Evolutionary conservation across 2,888 invertebrate genomes (phyloP), one percentile per base, ranked within the genome.

Genomic region (Amiota minor): DNA sequence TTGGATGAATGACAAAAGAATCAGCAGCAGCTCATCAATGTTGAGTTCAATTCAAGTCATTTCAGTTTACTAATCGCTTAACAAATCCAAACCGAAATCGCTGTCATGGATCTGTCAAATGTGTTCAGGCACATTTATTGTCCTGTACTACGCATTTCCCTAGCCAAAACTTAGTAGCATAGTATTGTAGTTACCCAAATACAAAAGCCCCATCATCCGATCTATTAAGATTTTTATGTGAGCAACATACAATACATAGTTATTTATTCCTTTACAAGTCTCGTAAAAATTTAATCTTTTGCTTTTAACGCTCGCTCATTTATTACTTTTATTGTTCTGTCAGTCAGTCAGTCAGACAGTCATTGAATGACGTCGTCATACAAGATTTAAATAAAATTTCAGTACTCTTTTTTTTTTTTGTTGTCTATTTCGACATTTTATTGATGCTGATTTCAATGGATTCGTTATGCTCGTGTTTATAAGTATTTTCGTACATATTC

Each of bases 211-310:
- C 12, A 12, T 50, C n/a, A 14, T 50, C n/a, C 53, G 49, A 12
- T 50, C n/a, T 50, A n/a, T n/a, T 50, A 50, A 12, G 53, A 50
- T 50, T 50, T 59, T 59, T 18, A 20, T 59, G 11, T 20, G 16
- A 20, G 4, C 10, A 16, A 1, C 3, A 14, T 20, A 20, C 20
- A 4, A 35, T 35, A n/a, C 53, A 53, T n/a, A 53, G 53, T 53
- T 20, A 18, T 59, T 59, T 20, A 59, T 59, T 20, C 11, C 18
- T 59, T 59, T 11, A 35, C 35, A 35, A 59, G 59, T 59, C 59
- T 62, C 62, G n/a, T 62, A 65, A 65, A 65, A 65, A 47, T 65
- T 65, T 65, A 65, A 65, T 65, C 65, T 65, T 35, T 65, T 65
- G 65, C 65, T 47, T 65, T 65, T 65, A 65, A 65, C 47, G 47